Evolutionary conservation across 2,888 invertebrate species (phyloP).

Genomic region (Ichneumoninae sp.): DNA sequence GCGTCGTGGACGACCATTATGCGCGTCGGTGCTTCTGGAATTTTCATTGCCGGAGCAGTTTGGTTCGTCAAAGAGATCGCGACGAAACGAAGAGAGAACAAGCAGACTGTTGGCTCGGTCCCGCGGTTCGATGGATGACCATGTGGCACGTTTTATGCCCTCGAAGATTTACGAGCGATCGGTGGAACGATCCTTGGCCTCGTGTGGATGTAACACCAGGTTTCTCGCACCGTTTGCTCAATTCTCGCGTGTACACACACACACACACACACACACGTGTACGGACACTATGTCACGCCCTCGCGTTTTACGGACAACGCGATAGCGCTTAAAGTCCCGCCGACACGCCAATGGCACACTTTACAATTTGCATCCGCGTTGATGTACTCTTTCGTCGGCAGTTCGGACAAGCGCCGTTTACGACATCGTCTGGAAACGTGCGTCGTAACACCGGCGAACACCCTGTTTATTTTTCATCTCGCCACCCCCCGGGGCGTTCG

Average conservation of each 20-base stretch:
- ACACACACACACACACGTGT: neutral
- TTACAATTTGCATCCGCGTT: conserved; percentile 62
- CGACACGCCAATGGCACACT: conserved; percentile 64
- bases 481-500: neutral
- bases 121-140: conserved; percentile 26
- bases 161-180: conserved; percentile 50
- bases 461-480: neutral
- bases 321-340: conserved; percentile 64
- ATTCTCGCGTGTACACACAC: neutral
- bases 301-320: conserved; percentile 61
- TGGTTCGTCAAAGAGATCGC: conserved; percentile 29
- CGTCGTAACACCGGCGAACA: neutral
- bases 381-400: conserved; percentile 56
- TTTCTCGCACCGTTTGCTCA: conserved; percentile 22
- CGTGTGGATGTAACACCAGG: conserved; percentile 2
- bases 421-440: conserved; percentile 58
- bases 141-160: conserved; percentile 41
- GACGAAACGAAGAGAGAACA: neutral
- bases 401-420: conserved; percentile 51
- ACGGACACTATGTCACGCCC: neutral
- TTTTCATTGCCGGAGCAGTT: conserved; percentile 7
- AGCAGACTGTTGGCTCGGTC: conserved; percentile 2
- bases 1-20: neutral
- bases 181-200: conserved; percentile 25
- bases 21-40: conserved; percentile 5